A percentile compares a stretch with the other conserved stretches of the same genome.
phyloP scores from a whole-genome alignment of 1,140 invertebrate genomes.

The Fopius arisanus region DNA sequence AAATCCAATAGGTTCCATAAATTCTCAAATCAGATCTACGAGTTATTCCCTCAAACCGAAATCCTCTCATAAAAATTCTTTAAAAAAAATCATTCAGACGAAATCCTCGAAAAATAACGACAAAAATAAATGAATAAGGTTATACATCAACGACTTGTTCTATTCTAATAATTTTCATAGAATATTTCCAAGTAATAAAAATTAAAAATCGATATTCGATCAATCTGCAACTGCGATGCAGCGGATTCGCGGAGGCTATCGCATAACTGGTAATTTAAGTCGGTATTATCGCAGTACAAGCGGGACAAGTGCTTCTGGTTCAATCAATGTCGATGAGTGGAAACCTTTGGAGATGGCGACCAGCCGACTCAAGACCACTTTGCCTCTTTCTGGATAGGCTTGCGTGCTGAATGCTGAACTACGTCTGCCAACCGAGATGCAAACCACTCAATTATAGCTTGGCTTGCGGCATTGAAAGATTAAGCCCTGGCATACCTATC shows the following conservation, averaged over 20 bases:
- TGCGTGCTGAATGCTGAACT: conserved; percentile 36
- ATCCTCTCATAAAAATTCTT: too few relatives aligned
- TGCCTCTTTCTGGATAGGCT: conserved; percentile 13
- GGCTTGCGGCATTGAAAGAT: conserved; percentile 5
- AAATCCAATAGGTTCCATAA: too few relatives aligned
- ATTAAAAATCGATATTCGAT: conserved; percentile 25
- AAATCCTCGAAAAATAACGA: too few relatives aligned
- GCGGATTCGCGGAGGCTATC: conserved; percentile 31
- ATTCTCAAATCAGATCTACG: too few relatives aligned
- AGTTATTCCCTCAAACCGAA: too few relatives aligned
- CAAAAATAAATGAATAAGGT: too few relatives aligned
- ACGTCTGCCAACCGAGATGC: conserved; percentile 46
- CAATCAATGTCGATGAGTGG: conserved; percentile 52
- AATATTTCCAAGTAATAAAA: too few relatives aligned
- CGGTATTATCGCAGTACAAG: conserved; percentile 54
- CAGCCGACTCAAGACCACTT: conserved; percentile 9
- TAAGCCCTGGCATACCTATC: neutral
- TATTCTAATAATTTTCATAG: too few relatives aligned
- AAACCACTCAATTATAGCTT: conserved; percentile 59
- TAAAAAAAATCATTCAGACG: too few relatives aligned
- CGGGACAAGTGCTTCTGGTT: conserved; percentile 54
- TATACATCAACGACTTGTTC: too few relatives aligned
- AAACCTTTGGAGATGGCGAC: conserved; percentile 27
- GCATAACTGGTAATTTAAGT: conserved; percentile 50
- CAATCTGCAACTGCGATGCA: conserved; percentile 51